Base-by-base conservation (phyloP, 1,140 invertebrate species). In the Neoseiulus cucumeris region DNA sequence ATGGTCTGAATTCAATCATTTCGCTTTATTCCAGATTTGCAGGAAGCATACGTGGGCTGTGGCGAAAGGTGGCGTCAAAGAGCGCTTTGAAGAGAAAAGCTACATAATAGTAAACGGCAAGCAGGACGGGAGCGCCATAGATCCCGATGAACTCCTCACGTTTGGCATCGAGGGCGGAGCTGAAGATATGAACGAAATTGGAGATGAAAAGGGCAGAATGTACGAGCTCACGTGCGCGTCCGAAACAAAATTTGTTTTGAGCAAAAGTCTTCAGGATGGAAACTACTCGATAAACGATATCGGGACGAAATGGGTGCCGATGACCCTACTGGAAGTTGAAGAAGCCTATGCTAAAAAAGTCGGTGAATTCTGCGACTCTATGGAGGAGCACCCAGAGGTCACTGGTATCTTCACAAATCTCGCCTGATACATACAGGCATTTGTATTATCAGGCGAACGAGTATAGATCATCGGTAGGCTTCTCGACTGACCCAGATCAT, bases 231-330 rank as follows among this genome's bases (percentile, higher is more conserved):
- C 33, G 2, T 59, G 51, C 22, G 22, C 14, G 2, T 12, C 51
- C 12, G 22, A 14, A 14, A 25, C 25, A 20, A 14, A 59, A 14
- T 33, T 59, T 2, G 22, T 2, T 25, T 33, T 59, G 5, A 59
- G 14, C 14, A 33, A 33, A 17, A 9, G 2, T 20, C 22, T 59
- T 6, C 14, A 59, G 5, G 33, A 59, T 20, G 14, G 45, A 14
- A 33, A 12, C 25, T 59, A 59, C 51, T 14, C 14, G 33, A 20
- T 59, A 2, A 25, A 25, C 22, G 51, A 59, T 25, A 29, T 18
- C n/a, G 51, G 51, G 33, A 59, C n/a, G 22, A 59, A 59, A 59
- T 59, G 51, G 51, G 33, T 59, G 1, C 51, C 51, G 25, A 59
- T 59, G 51, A 25, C 22, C 2, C 51, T 20, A 1, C 25, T 59